Evolutionary conservation across 1,140 invertebrate species (phyloP), one percentile per base, ranked within the genome.

Genomic region (Drosophila pseudoananassae): DNA sequence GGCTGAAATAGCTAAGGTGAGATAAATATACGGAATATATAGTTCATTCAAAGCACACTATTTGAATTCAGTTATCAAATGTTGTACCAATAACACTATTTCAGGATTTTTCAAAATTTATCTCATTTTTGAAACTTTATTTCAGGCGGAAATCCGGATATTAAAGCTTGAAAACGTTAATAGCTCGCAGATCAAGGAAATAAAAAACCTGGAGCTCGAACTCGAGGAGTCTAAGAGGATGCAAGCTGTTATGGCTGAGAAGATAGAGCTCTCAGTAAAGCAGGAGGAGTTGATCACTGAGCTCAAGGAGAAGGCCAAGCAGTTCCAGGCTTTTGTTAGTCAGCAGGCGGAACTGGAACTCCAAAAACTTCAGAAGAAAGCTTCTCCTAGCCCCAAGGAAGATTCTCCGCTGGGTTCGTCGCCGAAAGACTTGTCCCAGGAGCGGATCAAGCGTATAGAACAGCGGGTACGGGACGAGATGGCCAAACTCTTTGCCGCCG

Each of bases 401-500:
- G 12, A 36, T 36, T 29, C 73, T 12, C 20, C 15, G 12, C 14
- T 25, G 5, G 38, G 46, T 5, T 25, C 52, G 0, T 50, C 78
- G 0, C 57, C 57, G 7, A 59, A 61, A 29, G 63, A 90, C n/a
- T 57, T 81, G 1, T 76, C 52, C n/a, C 60, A 55, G 60, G 61
- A 59, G 20, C 72, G 80, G 2, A 74, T 82, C 9, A 85, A 76
- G 51, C 54, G 65, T 5, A 90, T 89, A 8, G 91, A 92, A 45
- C 65, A 90, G 47, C 93, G 93, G 54, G 93, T 94, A 72, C 83
- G 93, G 5, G 93, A 94, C 47, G 93, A 94, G 72, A 93, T 94
- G 88, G 93, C 93, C 0, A 93, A 93, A 73, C 92, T 94, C 17
- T 94, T 94, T 82, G 93, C 93, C 0, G 47, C 92, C 17, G 93